Percentiles rank a stretch among this genome's conserved stretches.
Conservation (phyloP, 2,113 vertebrate species). For the Athene noctua region DNA sequence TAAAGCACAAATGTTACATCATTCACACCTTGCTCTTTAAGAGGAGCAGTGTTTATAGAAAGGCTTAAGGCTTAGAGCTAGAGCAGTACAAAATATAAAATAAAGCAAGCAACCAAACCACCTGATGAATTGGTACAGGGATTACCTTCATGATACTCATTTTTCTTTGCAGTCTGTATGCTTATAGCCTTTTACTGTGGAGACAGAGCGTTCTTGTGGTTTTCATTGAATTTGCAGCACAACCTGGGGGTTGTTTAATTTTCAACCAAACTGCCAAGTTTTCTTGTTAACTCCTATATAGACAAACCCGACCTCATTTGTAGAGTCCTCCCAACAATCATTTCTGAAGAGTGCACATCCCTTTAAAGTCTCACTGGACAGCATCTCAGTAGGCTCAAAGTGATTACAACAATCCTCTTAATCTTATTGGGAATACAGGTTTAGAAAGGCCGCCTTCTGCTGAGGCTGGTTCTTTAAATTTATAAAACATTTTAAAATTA, state of each 20-base stretch:
- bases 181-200: not conserved
- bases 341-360: not conserved
- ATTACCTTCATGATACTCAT: not conserved
- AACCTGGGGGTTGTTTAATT: not conserved
- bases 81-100: not conserved
- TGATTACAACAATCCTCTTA: not conserved
- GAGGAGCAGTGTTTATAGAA: not conserved
- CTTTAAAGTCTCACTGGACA: not conserved
- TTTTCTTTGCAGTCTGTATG: not conserved
- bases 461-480: not conserved
- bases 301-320: not conserved
- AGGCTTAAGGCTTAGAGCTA: not conserved
- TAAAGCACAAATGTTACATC: not conserved
- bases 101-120: not conserved
- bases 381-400: not conserved
- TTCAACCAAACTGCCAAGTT: not conserved
- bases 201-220: not conserved
- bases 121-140: conserved; percentile 28
- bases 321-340: not conserved
- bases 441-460: not conserved
- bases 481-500: not conserved
- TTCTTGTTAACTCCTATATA: not conserved
- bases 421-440: not conserved
- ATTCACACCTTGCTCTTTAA: not conserved
- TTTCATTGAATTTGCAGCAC: not conserved